Base-by-base conservation (phyloP, 2,113 vertebrate genomes). In the Apodemus sylvaticus region DNA sequence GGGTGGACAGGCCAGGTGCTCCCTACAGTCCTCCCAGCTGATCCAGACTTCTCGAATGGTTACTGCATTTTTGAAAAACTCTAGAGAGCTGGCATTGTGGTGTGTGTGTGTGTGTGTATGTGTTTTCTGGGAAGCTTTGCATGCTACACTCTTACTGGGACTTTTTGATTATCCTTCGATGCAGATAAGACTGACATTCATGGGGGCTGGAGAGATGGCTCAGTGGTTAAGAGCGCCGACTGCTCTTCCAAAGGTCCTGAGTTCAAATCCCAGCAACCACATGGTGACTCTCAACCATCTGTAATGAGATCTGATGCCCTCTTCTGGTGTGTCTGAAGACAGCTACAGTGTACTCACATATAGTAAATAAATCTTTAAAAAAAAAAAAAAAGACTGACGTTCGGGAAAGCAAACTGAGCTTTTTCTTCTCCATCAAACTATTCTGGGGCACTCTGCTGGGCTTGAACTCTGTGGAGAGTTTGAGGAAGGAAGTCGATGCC, bases 381-480 rank as follows among this genome's bases (percentile, higher is more conserved):
- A 51, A 51, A 51, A 51, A 51, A 51, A 51, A 51, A 51, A 51
- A 51, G 55, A 62, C n/a, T 3, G 20, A 93, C 62, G 68, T 36
- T 87, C 78, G 78, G 70, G 42, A 48, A 92, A 42, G 74, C 36
- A 20, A 86, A 51, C 39, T 7, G 12, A 60, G 31, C 73, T 36
- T 22, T 74, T 64, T 31, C 42, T 45, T 48, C 22, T 79, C 19
- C 10, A 4, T 60, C 73, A 74, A 64, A 78, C 62, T 58, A 22
- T 73, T 62, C 68, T 66, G 53, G 34, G 77, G 74, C 71, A 68
- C 34, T 58, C 92, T 77, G 68, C 83, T 48, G 73, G 91, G 29
- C 13, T 64, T 51, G 73, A 53, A 51, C 39, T 8, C n/a, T 1
- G 4, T 1, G 7, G 36, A 8, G 48, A 39, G 66, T 39, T 42